Evolutionary conservation across 2,888 invertebrate genomes (phyloP).

Genomic region (Callimorpha dominula): DNA sequence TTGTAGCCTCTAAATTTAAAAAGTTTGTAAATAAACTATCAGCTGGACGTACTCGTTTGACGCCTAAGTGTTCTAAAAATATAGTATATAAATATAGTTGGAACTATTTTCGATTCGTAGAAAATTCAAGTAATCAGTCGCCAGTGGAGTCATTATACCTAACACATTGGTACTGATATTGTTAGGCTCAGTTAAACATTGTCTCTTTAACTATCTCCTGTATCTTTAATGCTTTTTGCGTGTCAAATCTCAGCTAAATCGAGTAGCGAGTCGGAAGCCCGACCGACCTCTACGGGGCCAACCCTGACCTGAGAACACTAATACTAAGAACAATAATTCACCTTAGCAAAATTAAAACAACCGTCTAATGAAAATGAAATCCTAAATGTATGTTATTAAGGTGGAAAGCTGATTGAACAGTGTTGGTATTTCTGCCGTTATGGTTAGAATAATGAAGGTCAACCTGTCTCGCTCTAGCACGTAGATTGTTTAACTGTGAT

Average conservation of each 20-base stretch:
- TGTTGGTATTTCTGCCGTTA: slow-evolving; percentile 19
- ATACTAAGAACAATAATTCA: slow-evolving; percentile 1
- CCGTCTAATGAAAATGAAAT: not conserved
- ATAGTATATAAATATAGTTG: no score
- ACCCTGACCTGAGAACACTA: slow-evolving; percentile 37
- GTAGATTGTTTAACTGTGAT: slow-evolving; percentile 36
- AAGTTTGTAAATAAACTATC: no score
- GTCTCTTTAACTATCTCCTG: no score
- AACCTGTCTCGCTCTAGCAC: slow-evolving; percentile 32
- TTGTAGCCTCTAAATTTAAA: no score
- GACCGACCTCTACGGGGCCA: slow-evolving; percentile 32
- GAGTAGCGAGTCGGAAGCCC: slow-evolving; percentile 34
- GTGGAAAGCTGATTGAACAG: not conserved
- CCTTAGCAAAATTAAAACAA: not conserved
- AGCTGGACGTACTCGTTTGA: no score
- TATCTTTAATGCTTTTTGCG: slow-evolving; percentile 14
- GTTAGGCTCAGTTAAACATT: no score
- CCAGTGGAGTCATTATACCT: no score
- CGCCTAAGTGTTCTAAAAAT: no score
- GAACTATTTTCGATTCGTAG: no score
- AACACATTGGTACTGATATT: no score
- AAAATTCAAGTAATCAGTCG: no score
- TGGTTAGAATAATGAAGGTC: slow-evolving; percentile 4
- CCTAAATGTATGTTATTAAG: not conserved
- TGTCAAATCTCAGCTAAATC: slow-evolving; percentile 24